Percentiles rank a stretch among this genome's conserved stretches.
Conservation (phyloP, 2,113 vertebrate genomes). For the Bos taurus region DNA sequence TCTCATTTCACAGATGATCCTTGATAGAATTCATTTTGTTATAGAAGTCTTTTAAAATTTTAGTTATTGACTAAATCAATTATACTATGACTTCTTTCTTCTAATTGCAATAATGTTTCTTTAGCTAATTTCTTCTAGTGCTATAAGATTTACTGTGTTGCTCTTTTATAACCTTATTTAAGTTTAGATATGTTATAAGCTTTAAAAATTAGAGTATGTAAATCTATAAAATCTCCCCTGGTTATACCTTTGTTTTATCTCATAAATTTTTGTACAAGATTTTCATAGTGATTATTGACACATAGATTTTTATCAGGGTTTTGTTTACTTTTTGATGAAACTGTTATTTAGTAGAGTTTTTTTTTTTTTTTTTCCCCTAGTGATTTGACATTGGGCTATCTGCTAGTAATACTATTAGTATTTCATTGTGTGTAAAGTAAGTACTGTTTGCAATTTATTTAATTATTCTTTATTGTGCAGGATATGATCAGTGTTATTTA, state of each 20-base stretch:
- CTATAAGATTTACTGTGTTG: background rate
- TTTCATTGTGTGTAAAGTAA: background rate
- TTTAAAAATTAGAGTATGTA: background rate
- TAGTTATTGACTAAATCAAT: background rate
- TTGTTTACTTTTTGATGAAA: conserved; percentile 22
- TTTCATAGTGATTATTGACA: background rate
- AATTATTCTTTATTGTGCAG: background rate
- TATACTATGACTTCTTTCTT: background rate
- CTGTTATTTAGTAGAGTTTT: background rate
- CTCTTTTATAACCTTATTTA: background rate
- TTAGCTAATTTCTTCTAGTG: background rate
- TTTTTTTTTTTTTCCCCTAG: background rate
- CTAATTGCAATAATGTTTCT: background rate
- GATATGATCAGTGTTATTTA: background rate
- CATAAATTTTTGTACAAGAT: background rate
- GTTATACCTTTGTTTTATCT: background rate
- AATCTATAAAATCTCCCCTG: background rate
- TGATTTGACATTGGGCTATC: background rate
- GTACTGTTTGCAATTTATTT: background rate
- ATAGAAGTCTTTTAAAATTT: background rate
- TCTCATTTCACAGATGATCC: background rate
- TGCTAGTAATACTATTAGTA: background rate
- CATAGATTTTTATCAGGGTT: background rate
- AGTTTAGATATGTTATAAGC: background rate
- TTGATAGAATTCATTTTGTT: background rate